phyloP scores from a whole-genome alignment of 2,888 invertebrate species.

The Stenolophus ochropezus region DNA sequence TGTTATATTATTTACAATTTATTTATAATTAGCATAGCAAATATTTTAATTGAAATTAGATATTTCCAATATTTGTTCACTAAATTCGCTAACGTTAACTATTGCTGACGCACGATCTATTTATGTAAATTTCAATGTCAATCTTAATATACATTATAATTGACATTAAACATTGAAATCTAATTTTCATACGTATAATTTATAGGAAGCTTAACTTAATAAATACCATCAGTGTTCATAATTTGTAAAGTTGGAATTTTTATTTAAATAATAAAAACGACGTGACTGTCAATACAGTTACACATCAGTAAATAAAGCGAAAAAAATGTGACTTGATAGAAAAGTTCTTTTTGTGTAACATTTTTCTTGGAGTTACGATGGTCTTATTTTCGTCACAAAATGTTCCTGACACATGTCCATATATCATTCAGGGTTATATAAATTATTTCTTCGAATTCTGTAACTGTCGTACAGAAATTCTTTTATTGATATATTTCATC shows the following conservation, averaged over 20 bases:
- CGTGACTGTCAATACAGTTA: neutral
- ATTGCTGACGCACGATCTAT: neutral
- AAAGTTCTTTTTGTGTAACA: neutral
- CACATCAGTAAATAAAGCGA: neutral
- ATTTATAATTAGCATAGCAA: neutral
- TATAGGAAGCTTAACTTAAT: neutral
- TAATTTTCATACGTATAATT: neutral
- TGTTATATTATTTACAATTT: no score
- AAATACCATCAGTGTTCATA: neutral
- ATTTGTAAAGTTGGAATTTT: no score
- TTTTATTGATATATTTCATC: no score
- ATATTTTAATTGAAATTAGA: neutral
- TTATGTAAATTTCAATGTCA: neutral
- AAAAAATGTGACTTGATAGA: neutral
- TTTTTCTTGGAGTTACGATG: neutral
- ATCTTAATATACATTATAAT: neutral
- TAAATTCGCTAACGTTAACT: neutral
- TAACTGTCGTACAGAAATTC: no score
- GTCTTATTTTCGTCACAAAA: neutral
- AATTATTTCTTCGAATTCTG: neutral
- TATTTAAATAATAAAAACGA: neutral
- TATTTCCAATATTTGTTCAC: neutral
- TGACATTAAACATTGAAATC: neutral
- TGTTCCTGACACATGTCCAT: neutral
- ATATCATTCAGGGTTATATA: neutral